Evolutionary conservation across 2,888 invertebrate genomes (phyloP), one percentile per base, ranked within the genome.

Genomic region (Xestobium rufovillosum): DNA sequence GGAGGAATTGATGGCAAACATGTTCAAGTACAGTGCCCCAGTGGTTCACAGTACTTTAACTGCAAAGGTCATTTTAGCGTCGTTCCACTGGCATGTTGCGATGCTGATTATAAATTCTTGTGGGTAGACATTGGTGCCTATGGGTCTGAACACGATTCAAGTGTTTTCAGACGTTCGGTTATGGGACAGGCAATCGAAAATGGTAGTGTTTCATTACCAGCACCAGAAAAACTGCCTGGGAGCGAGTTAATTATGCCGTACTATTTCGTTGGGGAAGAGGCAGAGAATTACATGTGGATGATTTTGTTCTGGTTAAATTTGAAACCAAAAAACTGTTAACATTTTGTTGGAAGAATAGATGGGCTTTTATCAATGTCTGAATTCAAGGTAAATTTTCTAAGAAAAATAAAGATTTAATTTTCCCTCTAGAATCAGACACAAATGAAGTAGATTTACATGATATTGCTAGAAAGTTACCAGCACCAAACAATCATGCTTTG

Each of bases 241-340:
- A 36, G 31, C 12, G 11, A 31, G 8, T 17, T 4, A 9, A 31
- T n/a, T n/a, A n/a, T n/a, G n/a, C n/a, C n/a, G n/a, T n/a, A n/a
- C n/a, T n/a, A n/a, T n/a, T n/a, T n/a, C n/a, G 45, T 51, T n/a
- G 50, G 34, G 3, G 50, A 47, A 39, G 45, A 47, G 27, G 42
- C 40, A 19, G n/a, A n/a, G n/a, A n/a, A n/a, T n/a, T n/a, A n/a
- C n/a, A n/a, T n/a, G n/a, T n/a, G n/a, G n/a, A n/a, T n/a, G n/a
- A n/a, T n/a, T n/a, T n/a, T n/a, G n/a, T n/a, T n/a, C n/a, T n/a
- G n/a, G n/a, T n/a, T n/a, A n/a, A n/a, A n/a, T n/a, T n/a, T n/a
- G n/a, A n/a, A n/a, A n/a, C n/a, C n/a, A n/a, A n/a, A n/a, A n/a
- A n/a, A n/a, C n/a, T n/a, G n/a, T n/a, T n/a, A n/a, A n/a, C n/a